Evolutionary conservation across 1,140 invertebrate species (phyloP), one percentile per base, ranked within the genome.

Genomic region (Formica exsecta): DNA sequence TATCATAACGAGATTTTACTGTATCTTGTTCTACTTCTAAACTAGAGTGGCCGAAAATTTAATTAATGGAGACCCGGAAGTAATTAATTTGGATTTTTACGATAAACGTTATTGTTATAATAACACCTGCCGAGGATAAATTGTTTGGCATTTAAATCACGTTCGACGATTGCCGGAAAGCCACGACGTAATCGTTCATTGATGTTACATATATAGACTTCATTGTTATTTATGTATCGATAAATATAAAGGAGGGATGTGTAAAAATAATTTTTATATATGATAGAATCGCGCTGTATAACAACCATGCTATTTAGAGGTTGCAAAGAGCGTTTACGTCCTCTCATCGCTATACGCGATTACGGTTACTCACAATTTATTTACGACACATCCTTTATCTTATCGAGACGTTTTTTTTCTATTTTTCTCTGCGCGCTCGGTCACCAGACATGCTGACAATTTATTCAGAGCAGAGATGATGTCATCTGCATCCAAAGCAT

Each of bases 181-280:
- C 22, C 22, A n/a, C 25, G 25, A 73, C 29, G 25, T 73, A 36
- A 73, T 36, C 68, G 79, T 73, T 83, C 79, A 44, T 83, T 83
- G 54, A 83, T 54, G 11, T 44, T 38, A 36, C 0, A 22, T 61
- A 48, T 32, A 25, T 44, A n/a, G 22, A 1, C 7, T 32, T 8
- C 13, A 22, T 77, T 85, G 73, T 54, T 85, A 77, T 85, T 85
- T 65, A 51, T 19, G 29, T 57, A 51, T 13, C 48, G 41, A 87
- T 87, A 84, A 76, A 87, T 87, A 84, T 51, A 51, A 6, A 4
- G 0, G 48, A 36, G 59, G 48, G 38, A 29, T 3, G 41, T 1
- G 25, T 87, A 87, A 75, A 87, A 87, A 88, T 88, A 88, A 87
- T 84, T 68, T 74, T 9, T 48, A 22, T 25, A 6, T n/a, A n/a